A percentile compares a stretch with the other conserved stretches of the same genome.
Evolutionary conservation across 2,113 vertebrate species (phyloP).

Genomic region (Ascaphus truei): DNA sequence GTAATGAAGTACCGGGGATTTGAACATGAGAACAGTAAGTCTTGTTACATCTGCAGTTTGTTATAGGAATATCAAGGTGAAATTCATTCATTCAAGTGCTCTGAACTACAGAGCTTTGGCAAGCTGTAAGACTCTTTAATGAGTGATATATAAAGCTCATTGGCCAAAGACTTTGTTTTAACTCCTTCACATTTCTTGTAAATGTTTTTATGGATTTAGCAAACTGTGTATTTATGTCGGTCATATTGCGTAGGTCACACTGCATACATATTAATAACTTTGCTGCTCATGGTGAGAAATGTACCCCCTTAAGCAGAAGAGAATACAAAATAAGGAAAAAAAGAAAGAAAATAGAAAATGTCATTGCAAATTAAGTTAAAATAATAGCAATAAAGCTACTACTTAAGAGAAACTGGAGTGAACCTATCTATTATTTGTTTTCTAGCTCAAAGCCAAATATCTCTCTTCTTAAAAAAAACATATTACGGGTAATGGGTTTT

Average conservation of each 20-base stretch:
- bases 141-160: too few relatives aligned
- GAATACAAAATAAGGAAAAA: not conserved
- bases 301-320: not conserved
- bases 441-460: not conserved
- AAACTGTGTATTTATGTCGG: too few relatives aligned
- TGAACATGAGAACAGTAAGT: too few relatives aligned
- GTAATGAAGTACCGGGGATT: too few relatives aligned
- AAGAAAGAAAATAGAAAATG: not conserved
- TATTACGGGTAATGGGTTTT: constrained; percentile 16
- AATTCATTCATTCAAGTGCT: too few relatives aligned
- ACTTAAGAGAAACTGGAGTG: not conserved
- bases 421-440: constrained; percentile 12
- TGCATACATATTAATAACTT: not conserved
- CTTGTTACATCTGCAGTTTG: too few relatives aligned
- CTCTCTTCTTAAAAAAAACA: not conserved
- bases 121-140: too few relatives aligned
- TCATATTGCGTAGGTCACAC: too few relatives aligned
- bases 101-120: too few relatives aligned
- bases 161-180: too few relatives aligned
- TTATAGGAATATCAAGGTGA: too few relatives aligned
- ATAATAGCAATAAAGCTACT: not conserved
- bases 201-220: not conserved
- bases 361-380: not conserved
- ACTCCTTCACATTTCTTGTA: too few relatives aligned
- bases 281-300: not conserved